Percentiles rank a stretch among this genome's conserved stretches.
Evolutionary conservation across 2,888 invertebrate species (phyloP).

Genomic region (Thelaira solivaga): DNA sequence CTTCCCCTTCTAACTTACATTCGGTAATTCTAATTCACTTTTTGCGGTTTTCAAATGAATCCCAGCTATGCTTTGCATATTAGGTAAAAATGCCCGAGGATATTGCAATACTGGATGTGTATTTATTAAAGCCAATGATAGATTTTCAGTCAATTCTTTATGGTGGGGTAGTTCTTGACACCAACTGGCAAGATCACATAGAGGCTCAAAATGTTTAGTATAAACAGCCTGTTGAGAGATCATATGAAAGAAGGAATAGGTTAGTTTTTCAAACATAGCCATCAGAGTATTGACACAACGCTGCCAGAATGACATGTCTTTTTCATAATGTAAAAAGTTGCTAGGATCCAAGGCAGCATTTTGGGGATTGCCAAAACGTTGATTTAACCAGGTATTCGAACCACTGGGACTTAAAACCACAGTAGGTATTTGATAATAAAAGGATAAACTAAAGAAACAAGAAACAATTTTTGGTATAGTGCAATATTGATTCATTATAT

Average conservation of each 20-base stretch:
- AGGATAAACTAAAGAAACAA: slow-evolving; percentile 70
- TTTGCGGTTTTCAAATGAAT: slow-evolving; percentile 67
- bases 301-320: slow-evolving; percentile 77
- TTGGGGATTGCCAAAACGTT: slow-evolving; percentile 78
- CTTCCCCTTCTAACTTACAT: slow-evolving; percentile 63
- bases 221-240: slow-evolving; percentile 75
- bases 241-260: slow-evolving; percentile 76
- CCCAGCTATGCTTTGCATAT: slow-evolving; percentile 75
- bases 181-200: slow-evolving; percentile 66
- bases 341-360: slow-evolving; percentile 78
- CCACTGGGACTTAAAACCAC: slow-evolving; percentile 77
- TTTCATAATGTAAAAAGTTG: slow-evolving; percentile 74
- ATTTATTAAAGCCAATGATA: slow-evolving; percentile 75
- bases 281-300: slow-evolving; percentile 77
- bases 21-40: slow-evolving; percentile 65
- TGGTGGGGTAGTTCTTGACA: slow-evolving; percentile 70
- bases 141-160: slow-evolving; percentile 73
- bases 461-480: neutral
- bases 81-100: slow-evolving; percentile 74
- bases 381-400: slow-evolving; percentile 77
- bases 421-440: slow-evolving; percentile 74
- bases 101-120: slow-evolving; percentile 75
- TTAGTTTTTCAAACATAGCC: slow-evolving; percentile 74
- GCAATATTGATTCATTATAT: neutral
- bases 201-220: slow-evolving; percentile 71